Conservation (phyloP, 2,888 invertebrate genomes). For the Tiliacea citrago region DNA sequence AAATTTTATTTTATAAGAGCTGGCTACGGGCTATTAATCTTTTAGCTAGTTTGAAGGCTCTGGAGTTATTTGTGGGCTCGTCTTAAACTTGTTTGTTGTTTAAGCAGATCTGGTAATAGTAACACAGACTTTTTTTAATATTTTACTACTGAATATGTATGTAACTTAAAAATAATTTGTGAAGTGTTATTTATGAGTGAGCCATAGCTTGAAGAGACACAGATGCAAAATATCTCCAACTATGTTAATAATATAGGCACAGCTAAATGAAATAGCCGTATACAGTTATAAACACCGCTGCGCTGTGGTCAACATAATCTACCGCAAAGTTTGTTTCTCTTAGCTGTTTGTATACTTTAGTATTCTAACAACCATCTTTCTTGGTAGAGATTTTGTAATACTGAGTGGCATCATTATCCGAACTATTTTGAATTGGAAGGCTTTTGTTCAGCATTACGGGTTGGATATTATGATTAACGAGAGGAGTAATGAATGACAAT, state of each 20-base stretch:
- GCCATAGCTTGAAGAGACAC: background rate
- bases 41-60: slow-evolving; percentile 31
- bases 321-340: slow-evolving; percentile 53
- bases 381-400: background rate
- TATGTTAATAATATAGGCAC: slow-evolving; percentile 26
- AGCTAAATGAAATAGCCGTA: slow-evolving; percentile 33
- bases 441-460: slow-evolving; percentile 15
- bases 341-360: slow-evolving; percentile 9
- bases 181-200: background rate
- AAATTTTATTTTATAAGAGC: slow-evolving; percentile 48
- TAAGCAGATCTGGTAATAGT: slow-evolving; percentile 2
- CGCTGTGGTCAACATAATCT: slow-evolving; percentile 49
- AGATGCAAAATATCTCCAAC: slow-evolving; percentile 5
- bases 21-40: slow-evolving; percentile 43
- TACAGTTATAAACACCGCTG: slow-evolving; percentile 50
- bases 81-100: slow-evolving; percentile 26
- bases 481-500: slow-evolving; percentile 2
- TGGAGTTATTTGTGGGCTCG: slow-evolving; percentile 45
- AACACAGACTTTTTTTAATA: background rate
- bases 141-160: slow-evolving; percentile 13
- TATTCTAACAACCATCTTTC: background rate
- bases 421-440: background rate
- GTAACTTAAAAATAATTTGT: background rate
- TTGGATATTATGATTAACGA: slow-evolving; percentile 13
- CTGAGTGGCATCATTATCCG: background rate